Evolutionary conservation across 2,797 vertebrate species (phyloP).

Genomic region (Anableps anableps): DNA sequence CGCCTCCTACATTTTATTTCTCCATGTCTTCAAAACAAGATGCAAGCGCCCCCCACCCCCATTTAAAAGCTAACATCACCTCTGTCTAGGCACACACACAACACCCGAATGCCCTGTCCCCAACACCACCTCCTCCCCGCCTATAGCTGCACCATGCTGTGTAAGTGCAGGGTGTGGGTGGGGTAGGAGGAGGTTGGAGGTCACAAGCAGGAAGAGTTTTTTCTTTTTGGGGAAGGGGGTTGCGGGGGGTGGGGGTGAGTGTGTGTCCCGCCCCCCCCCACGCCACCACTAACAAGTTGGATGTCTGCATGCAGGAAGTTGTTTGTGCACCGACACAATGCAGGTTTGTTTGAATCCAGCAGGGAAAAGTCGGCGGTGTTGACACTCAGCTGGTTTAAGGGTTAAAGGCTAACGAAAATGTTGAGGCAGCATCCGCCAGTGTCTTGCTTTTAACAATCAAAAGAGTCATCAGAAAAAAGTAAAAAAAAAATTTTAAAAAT

Average conservation of each 20-base stretch:
- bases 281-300: conserved; percentile 61
- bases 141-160: conserved; percentile 71
- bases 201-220: conserved; percentile 72
- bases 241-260: background rate
- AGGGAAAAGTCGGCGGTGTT: conserved; percentile 47
- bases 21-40: conserved; percentile 47
- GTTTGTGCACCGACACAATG: conserved; percentile 77
- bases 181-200: conserved; percentile 67
- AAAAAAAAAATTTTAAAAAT: background rate
- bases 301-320: conserved; percentile 75
- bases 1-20: conserved; percentile 52
- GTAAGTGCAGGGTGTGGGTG: conserved; percentile 59
- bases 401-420: conserved; percentile 72
- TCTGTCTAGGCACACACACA: conserved; percentile 25
- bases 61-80: conserved; percentile 52
- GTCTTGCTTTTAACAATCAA: conserved; percentile 25
- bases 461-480: conserved; percentile 10
- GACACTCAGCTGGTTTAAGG: conserved; percentile 56
- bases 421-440: conserved; percentile 56
- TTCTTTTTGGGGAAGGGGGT: conserved; percentile 9
- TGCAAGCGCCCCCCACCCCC: conserved; percentile 18
- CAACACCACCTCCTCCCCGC: conserved; percentile 10
- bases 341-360: conserved; percentile 73
- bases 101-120: conserved; percentile 19
- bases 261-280: too few species aligned